Evolutionary conservation across 2,888 invertebrate species (phyloP), one percentile per base, ranked within the genome.

Genomic region (Isotomurus palustris): DNA sequence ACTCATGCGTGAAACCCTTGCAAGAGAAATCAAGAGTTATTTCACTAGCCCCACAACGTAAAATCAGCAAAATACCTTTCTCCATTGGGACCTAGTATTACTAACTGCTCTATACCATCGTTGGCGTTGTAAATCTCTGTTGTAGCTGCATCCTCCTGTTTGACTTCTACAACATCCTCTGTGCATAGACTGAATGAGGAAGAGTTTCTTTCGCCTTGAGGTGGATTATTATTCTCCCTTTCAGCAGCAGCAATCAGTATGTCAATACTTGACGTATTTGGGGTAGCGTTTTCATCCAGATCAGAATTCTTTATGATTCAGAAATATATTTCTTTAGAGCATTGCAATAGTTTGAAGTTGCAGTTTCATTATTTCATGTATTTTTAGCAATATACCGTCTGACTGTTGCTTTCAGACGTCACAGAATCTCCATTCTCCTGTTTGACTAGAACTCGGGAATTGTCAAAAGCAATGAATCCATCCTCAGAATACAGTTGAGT

Each of bases 181-280:
- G 36, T 50, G 5, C 35, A 24, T 21, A 24, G 8, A 32, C 8
- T 32, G 12, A 8, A 10, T 8, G 32, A 10, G 12, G 10, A 10
- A 8, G 32, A 10, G 12, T 32, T 32, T 32, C 12, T 12, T 12
- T 32, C 32, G 32, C 12, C 32, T 6, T 40, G n/a, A n/a, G 8
- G 8, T 6, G 40, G 19, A 40, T n/a, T 10, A 47, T 24, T 47
- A 8, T 45, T 47, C 27, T 56, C 44, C 3, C 51, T 50, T 22
- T 56, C 51, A 3, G 56, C 56, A 12, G 56, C 56, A 21, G 56
- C 56, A 2, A 56, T n/a, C 3, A 56, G n/a, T 44, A 56, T 50
- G 12, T 56, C 56, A 29, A 56, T 25, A 36, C 51, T 56, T 19
- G 56, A 56, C 14, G 49, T 50, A 19, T 29, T 27, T 22, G 51